Percentiles rank a stretch among this genome's conserved stretches.
Evolutionary conservation across 2,888 invertebrate species (phyloP).

Genomic region (Acheta domesticus): DNA sequence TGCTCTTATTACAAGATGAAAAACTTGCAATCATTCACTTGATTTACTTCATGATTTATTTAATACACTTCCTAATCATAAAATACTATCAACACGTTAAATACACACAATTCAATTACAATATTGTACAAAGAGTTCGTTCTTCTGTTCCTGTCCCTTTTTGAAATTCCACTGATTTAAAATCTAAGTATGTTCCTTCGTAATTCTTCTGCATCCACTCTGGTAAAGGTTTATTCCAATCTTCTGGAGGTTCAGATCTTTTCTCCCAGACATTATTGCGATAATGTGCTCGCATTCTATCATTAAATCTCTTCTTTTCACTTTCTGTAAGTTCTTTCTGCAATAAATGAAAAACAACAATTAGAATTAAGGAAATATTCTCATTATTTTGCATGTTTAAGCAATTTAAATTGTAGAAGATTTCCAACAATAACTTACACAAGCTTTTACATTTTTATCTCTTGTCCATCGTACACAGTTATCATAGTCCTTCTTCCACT

Average conservation of each 20-base stretch:
- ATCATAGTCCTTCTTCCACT: conserved; percentile 73
- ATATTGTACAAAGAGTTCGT: conserved; percentile 36
- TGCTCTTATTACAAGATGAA: too few relatives aligned
- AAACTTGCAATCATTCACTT: too few relatives aligned
- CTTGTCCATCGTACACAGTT: conserved; percentile 70
- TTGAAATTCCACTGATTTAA: conserved; percentile 52
- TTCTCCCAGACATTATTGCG: conserved; percentile 77
- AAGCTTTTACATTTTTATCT: conserved; percentile 60
- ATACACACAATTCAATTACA: conserved; percentile 25
- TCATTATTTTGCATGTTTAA: not conserved
- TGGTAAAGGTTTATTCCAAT: conserved; percentile 80
- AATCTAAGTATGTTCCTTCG: conserved; percentile 62
- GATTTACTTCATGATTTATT: not conserved
- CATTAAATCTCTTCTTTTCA: conserved; percentile 62
- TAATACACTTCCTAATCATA: not conserved
- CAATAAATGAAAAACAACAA: conserved; percentile 34
- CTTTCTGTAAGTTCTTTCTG: conserved; percentile 66
- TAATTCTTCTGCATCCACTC: conserved; percentile 67
- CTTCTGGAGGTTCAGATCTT: conserved; percentile 67
- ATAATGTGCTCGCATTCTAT: conserved; percentile 64
- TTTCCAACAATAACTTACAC: conserved; percentile 53
- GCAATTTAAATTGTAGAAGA: too few relatives aligned
- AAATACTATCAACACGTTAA: not conserved
- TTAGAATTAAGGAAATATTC: not conserved
- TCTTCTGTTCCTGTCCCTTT: conserved; percentile 30